Evolutionary conservation across 2,888 invertebrate species (phyloP).

Genomic region (Cantharis nigra): DNA sequence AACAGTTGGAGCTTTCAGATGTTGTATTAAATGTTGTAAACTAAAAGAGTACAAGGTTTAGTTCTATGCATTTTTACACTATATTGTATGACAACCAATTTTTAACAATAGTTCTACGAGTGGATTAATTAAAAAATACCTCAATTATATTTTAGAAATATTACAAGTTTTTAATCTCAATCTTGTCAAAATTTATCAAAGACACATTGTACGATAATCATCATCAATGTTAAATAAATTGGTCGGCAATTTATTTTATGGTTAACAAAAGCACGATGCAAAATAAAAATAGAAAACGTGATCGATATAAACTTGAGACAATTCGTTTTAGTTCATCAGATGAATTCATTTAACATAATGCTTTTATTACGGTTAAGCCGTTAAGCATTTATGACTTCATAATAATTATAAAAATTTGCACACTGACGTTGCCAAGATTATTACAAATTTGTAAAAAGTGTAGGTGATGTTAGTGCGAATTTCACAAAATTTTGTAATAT

Average conservation of each 20-base stretch:
- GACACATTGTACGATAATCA: background rate
- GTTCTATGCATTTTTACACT: conserved; percentile 11
- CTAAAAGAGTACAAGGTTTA: conserved; percentile 26
- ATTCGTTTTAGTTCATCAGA: background rate
- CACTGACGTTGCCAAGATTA: background rate
- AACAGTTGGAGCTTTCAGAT: conserved; percentile 20
- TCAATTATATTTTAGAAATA: background rate
- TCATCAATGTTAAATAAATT: background rate
- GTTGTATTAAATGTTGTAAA: conserved; percentile 17
- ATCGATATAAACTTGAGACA: background rate
- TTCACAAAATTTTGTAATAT: background rate
- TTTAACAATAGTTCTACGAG: background rate
- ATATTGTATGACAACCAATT: conserved; percentile 1
- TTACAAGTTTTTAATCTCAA: background rate
- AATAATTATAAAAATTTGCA: background rate
- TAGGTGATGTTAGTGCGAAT: background rate
- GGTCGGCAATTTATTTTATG: background rate
- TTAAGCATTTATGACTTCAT: background rate
- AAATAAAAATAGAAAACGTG: background rate
- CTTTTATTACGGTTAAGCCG: background rate
- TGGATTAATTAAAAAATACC: background rate
- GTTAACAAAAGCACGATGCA: background rate
- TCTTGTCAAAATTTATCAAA: background rate
- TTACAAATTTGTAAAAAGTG: background rate
- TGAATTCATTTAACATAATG: background rate